These are phyloP conservation scores for Rhabdomys pumilio DNA, from an alignment of 2,797 vertebrate genomes.

Conservation along the genomic window DNA sequence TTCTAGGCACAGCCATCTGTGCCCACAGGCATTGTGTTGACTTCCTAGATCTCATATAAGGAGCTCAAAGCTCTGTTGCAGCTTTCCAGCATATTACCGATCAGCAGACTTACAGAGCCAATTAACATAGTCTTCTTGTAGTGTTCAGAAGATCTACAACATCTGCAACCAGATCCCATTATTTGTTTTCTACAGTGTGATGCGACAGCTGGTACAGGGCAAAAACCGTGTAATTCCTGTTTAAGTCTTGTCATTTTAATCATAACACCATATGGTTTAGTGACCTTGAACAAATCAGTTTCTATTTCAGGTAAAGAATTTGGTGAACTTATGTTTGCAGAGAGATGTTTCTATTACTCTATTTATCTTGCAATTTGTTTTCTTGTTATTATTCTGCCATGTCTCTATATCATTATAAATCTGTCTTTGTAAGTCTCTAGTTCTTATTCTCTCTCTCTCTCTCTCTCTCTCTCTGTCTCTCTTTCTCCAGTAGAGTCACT, in stretches of 20 bases:
- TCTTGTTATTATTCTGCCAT: neutral
- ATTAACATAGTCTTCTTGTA: slow-evolving; percentile 72
- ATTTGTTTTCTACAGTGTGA: slow-evolving; percentile 63
- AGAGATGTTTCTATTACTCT: neutral
- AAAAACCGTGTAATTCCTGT: neutral
- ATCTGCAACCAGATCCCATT: slow-evolving; percentile 49
- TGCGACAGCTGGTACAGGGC: neutral
- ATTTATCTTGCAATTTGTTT: neutral
- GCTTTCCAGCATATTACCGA: slow-evolving; percentile 46
- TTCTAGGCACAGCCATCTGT: neutral
- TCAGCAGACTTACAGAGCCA: slow-evolving; percentile 61
- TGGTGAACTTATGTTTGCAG: slow-evolving; percentile 16
- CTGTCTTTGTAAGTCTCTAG: neutral
- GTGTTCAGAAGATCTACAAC: slow-evolving; percentile 59
- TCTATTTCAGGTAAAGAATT: neutral
- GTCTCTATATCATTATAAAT: neutral
- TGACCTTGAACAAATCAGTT: slow-evolving; percentile 4
- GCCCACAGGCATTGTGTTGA: slow-evolving; percentile 16
- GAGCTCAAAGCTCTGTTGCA: slow-evolving; percentile 15
- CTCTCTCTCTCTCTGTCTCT: neutral
- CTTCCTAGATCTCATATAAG: neutral
- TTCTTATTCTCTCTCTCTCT: neutral
- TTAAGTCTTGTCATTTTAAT: neutral
- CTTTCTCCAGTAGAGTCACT: neutral
- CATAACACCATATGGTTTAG: neutral